Conservation (phyloP, 2,888 invertebrate genomes). For the Spisula solida region DNA sequence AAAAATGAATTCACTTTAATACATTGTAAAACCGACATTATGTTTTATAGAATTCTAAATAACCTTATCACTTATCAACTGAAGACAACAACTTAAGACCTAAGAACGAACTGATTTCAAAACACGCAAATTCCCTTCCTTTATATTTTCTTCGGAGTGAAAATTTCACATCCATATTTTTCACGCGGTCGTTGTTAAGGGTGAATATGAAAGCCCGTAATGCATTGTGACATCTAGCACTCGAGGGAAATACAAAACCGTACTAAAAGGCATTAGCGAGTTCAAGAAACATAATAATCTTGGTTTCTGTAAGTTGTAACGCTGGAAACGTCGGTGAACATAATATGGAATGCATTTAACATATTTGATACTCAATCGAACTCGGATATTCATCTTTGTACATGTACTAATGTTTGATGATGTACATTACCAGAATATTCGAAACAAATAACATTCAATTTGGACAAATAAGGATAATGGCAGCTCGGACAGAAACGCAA, state of each 20-base stretch:
- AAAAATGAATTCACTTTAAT: not conserved
- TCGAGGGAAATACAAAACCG: not conserved
- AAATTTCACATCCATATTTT: not conserved
- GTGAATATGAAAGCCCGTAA: not conserved
- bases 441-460: too few species aligned
- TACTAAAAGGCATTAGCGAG: not conserved
- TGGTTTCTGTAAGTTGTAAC: not conserved
- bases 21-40: not conserved
- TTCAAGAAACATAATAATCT: not conserved
- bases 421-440: too few species aligned
- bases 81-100: not conserved
- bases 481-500: too few species aligned
- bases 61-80: not conserved
- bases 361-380: too few species aligned
- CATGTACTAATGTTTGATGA: too few species aligned
- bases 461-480: too few species aligned
- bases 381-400: too few species aligned
- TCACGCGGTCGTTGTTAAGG: not conserved
- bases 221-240: conserved; percentile 4
- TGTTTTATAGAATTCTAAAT: not conserved
- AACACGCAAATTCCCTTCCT: too few species aligned
- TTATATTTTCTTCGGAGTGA: too few species aligned
- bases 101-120: not conserved
- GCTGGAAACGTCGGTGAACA: too few species aligned
- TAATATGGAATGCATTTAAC: too few species aligned